Percentiles rank a stretch among this genome's conserved stretches.
phyloP scores from a whole-genome alignment of 2,113 vertebrate species.

The Amazona guildingii region DNA sequence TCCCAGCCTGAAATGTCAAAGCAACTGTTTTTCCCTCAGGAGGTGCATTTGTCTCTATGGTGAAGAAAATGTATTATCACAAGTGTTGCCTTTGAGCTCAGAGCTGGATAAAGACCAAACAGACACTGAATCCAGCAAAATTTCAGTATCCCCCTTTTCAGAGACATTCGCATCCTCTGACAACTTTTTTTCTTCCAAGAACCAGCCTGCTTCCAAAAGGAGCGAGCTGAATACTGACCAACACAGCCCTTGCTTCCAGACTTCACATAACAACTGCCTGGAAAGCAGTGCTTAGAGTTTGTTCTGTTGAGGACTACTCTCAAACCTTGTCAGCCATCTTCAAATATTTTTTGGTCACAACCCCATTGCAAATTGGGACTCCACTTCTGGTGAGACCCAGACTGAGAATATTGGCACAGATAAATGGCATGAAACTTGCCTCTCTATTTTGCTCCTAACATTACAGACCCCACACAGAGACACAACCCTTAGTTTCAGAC shows the following conservation, averaged over 20 bases:
- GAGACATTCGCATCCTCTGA: conserved; percentile 15
- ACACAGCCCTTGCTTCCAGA: not conserved
- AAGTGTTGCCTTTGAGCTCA: conserved; percentile 46
- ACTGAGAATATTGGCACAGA: not conserved
- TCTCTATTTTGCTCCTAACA: not conserved
- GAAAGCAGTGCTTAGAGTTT: not conserved
- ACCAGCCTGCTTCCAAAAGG: not conserved
- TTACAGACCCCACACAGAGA: not conserved
- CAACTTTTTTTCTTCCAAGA: conserved; percentile 17
- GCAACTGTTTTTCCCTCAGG: conserved; percentile 29
- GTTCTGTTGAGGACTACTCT: not conserved
- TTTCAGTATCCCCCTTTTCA: conserved; percentile 25
- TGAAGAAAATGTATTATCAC: conserved; percentile 54
- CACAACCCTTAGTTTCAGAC: not conserved
- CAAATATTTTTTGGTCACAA: not conserved
- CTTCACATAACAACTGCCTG: not conserved
- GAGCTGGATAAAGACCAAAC: conserved; percentile 46
- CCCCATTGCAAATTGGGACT: not conserved
- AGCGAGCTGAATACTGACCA: not conserved
- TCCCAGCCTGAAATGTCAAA: conserved; percentile 48
- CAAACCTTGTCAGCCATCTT: not conserved
- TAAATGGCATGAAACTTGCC: not conserved
- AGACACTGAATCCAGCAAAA: conserved; percentile 32
- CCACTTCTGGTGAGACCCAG: not conserved
- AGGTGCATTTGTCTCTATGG: conserved; percentile 53